Evolutionary conservation across 2,113 vertebrate genomes (phyloP).

Genomic region (Numenius arquata): DNA sequence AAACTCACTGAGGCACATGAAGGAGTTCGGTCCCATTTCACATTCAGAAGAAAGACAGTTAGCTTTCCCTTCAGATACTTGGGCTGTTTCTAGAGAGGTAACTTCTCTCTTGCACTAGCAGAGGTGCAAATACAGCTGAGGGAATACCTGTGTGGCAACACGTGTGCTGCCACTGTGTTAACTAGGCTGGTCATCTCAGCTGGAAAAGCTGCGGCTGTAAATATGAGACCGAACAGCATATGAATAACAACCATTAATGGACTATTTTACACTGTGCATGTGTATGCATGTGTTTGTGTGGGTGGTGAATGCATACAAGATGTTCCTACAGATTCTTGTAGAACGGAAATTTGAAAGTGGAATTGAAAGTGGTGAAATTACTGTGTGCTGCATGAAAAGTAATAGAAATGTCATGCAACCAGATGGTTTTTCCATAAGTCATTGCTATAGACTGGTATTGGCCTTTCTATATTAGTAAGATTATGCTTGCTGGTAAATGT

Average conservation of each 20-base stretch:
- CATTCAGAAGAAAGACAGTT: not conserved
- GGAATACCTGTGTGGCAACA: not conserved
- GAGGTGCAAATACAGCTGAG: not conserved
- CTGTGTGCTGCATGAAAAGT: not conserved
- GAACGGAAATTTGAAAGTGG: constrained; percentile 1
- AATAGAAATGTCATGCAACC: not conserved
- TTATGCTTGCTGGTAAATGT: not conserved
- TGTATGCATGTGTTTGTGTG: not conserved
- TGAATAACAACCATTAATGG: not conserved
- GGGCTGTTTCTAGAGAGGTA: not conserved
- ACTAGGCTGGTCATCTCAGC: not conserved
- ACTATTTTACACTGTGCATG: not conserved
- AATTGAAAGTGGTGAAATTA: constrained; percentile 26
- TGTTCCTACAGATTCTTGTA: not conserved
- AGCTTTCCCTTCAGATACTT: not conserved
- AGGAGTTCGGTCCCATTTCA: not conserved
- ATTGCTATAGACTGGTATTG: not conserved
- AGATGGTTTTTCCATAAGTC: not conserved
- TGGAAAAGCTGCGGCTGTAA: not conserved
- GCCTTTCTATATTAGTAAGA: not conserved
- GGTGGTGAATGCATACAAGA: constrained; percentile 22
- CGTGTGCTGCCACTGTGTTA: not conserved
- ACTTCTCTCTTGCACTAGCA: not conserved
- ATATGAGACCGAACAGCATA: not conserved
- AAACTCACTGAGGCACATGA: not conserved